These are phyloP conservation scores for Wiebesia pumilae DNA, from an alignment of 1,140 invertebrate genomes.

Conservation along the genomic window DNA sequence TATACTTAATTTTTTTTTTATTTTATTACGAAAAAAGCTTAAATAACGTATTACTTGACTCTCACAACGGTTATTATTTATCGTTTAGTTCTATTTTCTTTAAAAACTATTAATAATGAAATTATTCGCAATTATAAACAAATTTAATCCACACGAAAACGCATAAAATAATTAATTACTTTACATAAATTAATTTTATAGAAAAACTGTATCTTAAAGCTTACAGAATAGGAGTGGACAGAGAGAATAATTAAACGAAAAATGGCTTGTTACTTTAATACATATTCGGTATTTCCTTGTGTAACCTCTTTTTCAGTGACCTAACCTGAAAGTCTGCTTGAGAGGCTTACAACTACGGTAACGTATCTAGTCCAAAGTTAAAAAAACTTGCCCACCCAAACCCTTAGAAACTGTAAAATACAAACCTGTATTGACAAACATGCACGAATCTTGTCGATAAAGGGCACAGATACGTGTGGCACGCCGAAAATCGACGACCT, in stretches of 20 bases:
- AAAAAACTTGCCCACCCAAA: not conserved
- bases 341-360: not conserved
- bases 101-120: too few species aligned
- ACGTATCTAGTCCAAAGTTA: not conserved
- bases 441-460: slow-evolving; percentile 78
- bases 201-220: not conserved
- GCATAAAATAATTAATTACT: not conserved
- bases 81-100: too few species aligned
- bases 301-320: slow-evolving; percentile 21
- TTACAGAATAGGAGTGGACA: not conserved
- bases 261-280: not conserved
- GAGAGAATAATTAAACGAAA: not conserved
- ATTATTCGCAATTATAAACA: too few species aligned
- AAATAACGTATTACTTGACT: too few species aligned
- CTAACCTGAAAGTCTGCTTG: slow-evolving; percentile 33
- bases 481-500: slow-evolving; percentile 69
- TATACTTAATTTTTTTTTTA: too few species aligned
- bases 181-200: not conserved
- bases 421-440: slow-evolving; percentile 79
- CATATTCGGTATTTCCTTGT: not conserved
- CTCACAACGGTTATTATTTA: too few species aligned
- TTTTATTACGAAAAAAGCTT: too few species aligned
- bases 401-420: not conserved
- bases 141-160: too few species aligned
- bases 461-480: slow-evolving; percentile 70